A percentile compares a stretch with the other conserved stretches of the same genome.
Evolutionary conservation across 2,797 vertebrate species (phyloP).

Genomic region (Anguilla obscura): DNA sequence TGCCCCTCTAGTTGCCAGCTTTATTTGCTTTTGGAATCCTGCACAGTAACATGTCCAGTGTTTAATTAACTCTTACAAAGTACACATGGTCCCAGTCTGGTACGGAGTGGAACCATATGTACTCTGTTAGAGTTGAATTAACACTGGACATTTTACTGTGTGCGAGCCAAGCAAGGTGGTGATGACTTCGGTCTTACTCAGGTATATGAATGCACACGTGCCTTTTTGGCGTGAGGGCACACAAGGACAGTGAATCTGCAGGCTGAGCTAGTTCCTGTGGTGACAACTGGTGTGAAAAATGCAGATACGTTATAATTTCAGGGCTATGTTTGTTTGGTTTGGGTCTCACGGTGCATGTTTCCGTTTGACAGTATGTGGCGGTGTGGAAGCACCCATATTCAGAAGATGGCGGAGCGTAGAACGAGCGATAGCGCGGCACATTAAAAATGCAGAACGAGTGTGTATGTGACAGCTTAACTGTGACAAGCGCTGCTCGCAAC

Average conservation of each 20-base stretch:
- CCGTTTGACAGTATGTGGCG: not conserved
- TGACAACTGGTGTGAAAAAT: not conserved
- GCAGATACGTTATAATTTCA: not conserved
- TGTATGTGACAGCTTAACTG: not conserved
- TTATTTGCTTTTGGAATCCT: not conserved
- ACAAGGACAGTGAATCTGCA: not conserved
- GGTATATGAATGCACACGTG: not conserved
- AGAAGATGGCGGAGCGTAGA: too few species aligned
- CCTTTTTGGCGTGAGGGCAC: not conserved
- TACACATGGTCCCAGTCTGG: too few species aligned
- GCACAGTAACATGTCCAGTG: too few species aligned
- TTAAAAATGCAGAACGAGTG: slow-evolving; percentile 19
- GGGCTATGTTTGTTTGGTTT: not conserved
- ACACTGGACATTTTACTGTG: not conserved
- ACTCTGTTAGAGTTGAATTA: too few species aligned
- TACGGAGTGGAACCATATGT: too few species aligned
- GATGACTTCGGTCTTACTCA: not conserved
- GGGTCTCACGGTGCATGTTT: not conserved
- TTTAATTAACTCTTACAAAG: too few species aligned
- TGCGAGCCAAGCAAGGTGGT: too few species aligned
- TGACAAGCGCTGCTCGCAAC: not conserved
- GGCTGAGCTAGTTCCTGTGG: not conserved
- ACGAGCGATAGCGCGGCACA: not conserved
- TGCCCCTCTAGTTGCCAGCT: not conserved
- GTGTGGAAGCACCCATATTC: not conserved